phyloP scores from a whole-genome alignment of 2,797 vertebrate species.

The Cyclura pinguis region DNA sequence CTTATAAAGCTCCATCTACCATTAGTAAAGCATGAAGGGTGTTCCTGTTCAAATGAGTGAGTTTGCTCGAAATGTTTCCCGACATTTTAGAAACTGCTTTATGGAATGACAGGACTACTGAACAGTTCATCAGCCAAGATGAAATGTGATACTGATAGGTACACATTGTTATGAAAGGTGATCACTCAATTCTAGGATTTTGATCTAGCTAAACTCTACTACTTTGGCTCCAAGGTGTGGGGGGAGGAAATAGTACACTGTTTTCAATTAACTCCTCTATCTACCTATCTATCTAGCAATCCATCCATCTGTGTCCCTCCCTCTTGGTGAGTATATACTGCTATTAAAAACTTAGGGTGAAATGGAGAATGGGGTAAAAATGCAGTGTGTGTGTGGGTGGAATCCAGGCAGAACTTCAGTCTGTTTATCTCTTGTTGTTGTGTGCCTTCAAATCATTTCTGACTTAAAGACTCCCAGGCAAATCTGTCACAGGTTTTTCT shows the following conservation, averaged over 20 bases:
- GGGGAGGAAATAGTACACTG: slow-evolving; percentile 21
- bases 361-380: neutral
- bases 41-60: fast-evolving
- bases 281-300: neutral
- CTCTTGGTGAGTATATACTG: neutral
- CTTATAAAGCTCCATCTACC: slow-evolving; percentile 12
- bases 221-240: slow-evolving; percentile 37
- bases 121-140: neutral
- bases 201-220: slow-evolving; percentile 23
- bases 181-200: slow-evolving; percentile 46
- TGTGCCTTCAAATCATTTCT: no score
- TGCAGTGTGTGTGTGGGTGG: no score
- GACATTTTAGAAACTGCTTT: slow-evolving; percentile 8
- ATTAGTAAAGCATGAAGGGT: neutral
- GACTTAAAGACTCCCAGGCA: no score
- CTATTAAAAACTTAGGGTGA: neutral
- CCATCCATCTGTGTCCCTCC: neutral
- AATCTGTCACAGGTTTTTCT: no score
- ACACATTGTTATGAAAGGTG: neutral
- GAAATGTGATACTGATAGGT: slow-evolving; percentile 40
- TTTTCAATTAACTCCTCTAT: slow-evolving; percentile 40
- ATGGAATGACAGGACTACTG: neutral
- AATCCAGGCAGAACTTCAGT: no score
- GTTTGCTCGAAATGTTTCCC: slow-evolving; percentile 26
- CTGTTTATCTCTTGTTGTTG: no score